Evolutionary conservation across 2,113 vertebrate species (phyloP).

Genomic region (Colossoma macropomum): DNA sequence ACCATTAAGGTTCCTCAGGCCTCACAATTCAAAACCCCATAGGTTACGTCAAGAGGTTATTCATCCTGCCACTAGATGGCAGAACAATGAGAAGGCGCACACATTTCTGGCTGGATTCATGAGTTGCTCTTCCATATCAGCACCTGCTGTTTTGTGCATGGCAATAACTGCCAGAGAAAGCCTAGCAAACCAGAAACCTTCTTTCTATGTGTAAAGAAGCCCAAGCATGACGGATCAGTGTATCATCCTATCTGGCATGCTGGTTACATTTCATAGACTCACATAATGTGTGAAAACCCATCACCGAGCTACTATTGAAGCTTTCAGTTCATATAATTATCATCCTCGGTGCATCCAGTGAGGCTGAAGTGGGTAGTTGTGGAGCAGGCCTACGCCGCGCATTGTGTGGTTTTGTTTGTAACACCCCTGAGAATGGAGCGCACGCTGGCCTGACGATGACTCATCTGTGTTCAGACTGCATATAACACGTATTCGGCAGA

Average conservation of each 20-base stretch:
- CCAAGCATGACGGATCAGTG: not conserved
- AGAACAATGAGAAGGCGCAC: conserved; percentile 4
- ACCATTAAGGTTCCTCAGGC: not conserved
- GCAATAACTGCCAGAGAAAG: not conserved
- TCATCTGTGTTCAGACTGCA: conserved; percentile 51
- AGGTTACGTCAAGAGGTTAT: not conserved
- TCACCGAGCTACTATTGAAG: not conserved
- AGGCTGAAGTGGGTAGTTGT: conserved; percentile 40
- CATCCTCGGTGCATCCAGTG: not conserved
- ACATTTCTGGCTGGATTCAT: not conserved
- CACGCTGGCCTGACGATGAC: conserved; percentile 50
- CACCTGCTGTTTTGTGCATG: not conserved
- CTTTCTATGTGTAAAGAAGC: not conserved
- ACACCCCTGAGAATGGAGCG: conserved; percentile 47
- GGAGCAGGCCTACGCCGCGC: conserved; percentile 30
- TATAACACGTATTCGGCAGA: conserved; percentile 34
- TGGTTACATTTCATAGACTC: not conserved
- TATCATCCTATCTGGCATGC: not conserved
- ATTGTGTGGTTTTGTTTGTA: conserved; percentile 49
- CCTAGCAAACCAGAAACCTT: not conserved
- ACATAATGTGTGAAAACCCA: not conserved
- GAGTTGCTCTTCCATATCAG: conserved; percentile 1
- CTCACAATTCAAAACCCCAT: not conserved
- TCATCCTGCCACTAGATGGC: conserved; percentile 31
- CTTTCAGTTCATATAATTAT: conserved; percentile 7